A percentile compares a stretch with the other conserved stretches of the same genome.
These are phyloP conservation scores for Tylochromis polylepis DNA, from an alignment of 2,113 vertebrate genomes.

Conservation along the genomic window DNA sequence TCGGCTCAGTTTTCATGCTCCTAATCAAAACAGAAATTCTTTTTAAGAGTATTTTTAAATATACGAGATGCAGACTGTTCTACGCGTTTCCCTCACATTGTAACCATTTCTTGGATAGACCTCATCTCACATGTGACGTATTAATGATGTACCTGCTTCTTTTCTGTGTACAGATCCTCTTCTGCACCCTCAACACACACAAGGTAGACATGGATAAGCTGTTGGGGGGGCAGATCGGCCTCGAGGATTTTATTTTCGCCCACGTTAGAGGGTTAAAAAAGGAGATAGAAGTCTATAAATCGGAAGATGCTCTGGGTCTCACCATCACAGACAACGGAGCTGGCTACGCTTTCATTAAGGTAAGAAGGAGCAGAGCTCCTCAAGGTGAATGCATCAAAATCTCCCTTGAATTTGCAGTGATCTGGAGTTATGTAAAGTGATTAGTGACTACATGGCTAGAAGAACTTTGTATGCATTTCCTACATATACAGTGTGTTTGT, in stretches of 20 bases:
- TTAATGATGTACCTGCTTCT: not conserved
- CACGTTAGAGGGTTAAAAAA: conserved; percentile 89
- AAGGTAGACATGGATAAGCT: conserved; percentile 95
- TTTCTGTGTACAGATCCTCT: conserved; percentile 83
- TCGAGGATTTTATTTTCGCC: conserved; percentile 97
- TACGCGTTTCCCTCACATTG: not conserved
- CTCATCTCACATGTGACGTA: not conserved
- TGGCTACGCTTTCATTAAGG: conserved; percentile 93
- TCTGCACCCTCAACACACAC: conserved; percentile 95
- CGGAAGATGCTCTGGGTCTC: conserved; percentile 87
- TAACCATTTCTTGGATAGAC: not conserved
- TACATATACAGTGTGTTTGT: not conserved
- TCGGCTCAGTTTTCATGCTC: not conserved
- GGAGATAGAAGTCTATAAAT: conserved; percentile 86
- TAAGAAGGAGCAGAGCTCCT: conserved; percentile 40
- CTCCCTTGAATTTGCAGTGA: not conserved
- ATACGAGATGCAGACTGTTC: not conserved
- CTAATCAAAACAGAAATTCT: not conserved
- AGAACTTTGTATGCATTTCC: not conserved
- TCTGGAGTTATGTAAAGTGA: not conserved
- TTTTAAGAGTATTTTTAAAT: not conserved
- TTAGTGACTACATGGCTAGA: not conserved
- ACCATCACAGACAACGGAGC: conserved; percentile 95
- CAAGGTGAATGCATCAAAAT: not conserved
- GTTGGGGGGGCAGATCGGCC: conserved; percentile 87